These are phyloP conservation scores for Cynaeus angustus DNA, from an alignment of 2,888 invertebrate species.

Conservation along the genomic window DNA sequence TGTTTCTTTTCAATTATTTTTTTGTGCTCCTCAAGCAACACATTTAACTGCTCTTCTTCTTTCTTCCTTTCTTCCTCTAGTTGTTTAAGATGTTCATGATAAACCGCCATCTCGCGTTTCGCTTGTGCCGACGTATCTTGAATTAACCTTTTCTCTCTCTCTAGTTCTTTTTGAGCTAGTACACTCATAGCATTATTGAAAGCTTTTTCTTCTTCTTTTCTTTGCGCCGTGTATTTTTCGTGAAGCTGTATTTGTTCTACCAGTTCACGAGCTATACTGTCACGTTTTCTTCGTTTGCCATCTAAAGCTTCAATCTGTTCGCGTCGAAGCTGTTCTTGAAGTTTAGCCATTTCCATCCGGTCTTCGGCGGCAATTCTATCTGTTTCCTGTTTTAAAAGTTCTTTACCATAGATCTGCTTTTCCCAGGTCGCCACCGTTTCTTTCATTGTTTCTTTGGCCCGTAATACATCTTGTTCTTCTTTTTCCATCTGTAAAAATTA, in stretches of 20 bases:
- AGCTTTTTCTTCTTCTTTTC: constrained; percentile 65
- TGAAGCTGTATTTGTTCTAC: constrained; percentile 65
- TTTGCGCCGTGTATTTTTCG: constrained; percentile 60
- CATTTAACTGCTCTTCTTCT: constrained; percentile 64
- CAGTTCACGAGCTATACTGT: constrained; percentile 62
- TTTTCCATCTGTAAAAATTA: constrained; percentile 70
- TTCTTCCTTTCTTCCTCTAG: constrained; percentile 63
- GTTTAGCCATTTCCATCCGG: constrained; percentile 61
- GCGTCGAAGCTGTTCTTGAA: constrained; percentile 60
- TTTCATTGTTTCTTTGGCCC: constrained; percentile 40
- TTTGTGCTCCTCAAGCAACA: constrained; percentile 61
- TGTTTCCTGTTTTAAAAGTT: constrained; percentile 63
- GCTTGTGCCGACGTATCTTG: constrained; percentile 57
- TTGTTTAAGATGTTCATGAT: constrained; percentile 64
- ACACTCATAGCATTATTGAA: constrained; percentile 63
- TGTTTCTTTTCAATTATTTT: constrained; percentile 63
- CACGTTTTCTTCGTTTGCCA: constrained; percentile 59
- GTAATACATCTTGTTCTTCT: constrained; percentile 73
- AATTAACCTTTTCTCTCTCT: constrained; percentile 61
- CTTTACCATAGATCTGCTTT: constrained; percentile 67
- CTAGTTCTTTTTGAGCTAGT: constrained; percentile 64
- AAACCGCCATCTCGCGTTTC: constrained; percentile 64
- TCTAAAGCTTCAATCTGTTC: constrained; percentile 63
- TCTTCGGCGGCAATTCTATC: constrained; percentile 63
- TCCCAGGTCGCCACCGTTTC: constrained; percentile 68